Evolutionary conservation across 2,113 vertebrate species (phyloP).

Genomic region (Numida meleagris): DNA sequence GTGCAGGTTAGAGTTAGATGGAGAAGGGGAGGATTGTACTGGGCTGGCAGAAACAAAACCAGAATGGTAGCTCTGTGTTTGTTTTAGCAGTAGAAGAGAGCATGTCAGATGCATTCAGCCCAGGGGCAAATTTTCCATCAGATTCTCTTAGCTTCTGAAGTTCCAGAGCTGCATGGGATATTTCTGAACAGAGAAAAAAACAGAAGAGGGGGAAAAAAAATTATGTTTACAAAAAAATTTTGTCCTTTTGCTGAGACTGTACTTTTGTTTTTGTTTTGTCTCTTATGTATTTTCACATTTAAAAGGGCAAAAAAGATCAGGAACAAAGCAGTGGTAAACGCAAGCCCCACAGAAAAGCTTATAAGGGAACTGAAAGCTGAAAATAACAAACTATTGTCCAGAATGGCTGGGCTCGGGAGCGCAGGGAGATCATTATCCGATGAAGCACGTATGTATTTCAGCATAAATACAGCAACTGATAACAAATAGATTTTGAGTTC

Average conservation of each 20-base stretch:
- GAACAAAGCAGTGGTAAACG: constrained; percentile 87
- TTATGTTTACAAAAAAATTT: neutral
- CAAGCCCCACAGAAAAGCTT: constrained; percentile 83
- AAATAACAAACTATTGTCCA: constrained; percentile 75
- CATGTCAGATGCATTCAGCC: neutral
- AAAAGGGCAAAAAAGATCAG: constrained; percentile 87
- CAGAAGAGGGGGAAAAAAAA: neutral
- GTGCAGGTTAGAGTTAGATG: neutral
- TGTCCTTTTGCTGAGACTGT: neutral
- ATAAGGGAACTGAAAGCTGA: constrained; percentile 84
- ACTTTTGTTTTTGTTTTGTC: neutral
- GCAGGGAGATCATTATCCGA: constrained; percentile 77
- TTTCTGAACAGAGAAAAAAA: neutral
- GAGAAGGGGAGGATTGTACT: neutral
- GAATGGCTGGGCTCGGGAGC: constrained; percentile 75
- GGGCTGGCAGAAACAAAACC: neutral
- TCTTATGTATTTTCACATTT: neutral
- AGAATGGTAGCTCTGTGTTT: neutral
- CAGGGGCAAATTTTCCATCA: too few relatives aligned
- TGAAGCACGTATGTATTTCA: constrained; percentile 75
- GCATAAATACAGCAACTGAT: neutral
- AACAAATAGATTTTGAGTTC: neutral
- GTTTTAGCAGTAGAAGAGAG: neutral
- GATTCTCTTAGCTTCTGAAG: neutral
- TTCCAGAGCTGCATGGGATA: neutral